Base-by-base conservation (phyloP, 2,797 vertebrate genomes). In the Falco concolor region DNA sequence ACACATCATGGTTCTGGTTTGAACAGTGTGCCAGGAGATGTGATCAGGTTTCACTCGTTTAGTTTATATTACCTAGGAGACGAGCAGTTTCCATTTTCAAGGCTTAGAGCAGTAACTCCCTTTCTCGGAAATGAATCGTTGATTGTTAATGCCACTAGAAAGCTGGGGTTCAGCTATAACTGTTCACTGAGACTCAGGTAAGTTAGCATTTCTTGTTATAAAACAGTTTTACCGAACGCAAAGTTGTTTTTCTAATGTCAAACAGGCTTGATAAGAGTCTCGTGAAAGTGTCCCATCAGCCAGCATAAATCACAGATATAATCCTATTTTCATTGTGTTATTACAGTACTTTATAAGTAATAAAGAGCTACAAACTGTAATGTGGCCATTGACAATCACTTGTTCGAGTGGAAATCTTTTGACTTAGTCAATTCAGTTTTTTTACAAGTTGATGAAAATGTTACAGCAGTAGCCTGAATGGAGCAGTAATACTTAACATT, bases 11-110 rank as follows among this genome's bases (percentile, higher is more conserved):
- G 85, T 90, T 95, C 79, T 93, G 61, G 68, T 95, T 79, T 95
- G 95, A 95, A 72, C 93, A 84, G 74, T 78, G 91, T 86, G 88
- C 70, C 86, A 90, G 90, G 94, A 96, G 86, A 94, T 87, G 70
- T 18, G 96, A 97, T 98, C 97, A 91, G 94, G 97, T 98, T 98
- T 97, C 97, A 97, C 93, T 94, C 64, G 34, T 96, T 97, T 89
- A 36, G 87, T 91, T 97, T 95, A 36, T 30, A 89, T 96, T 97
- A 60, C 97, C 97, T 96, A 97, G 96, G 98, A 97, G 96, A 98
- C 67, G 6, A 89, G 65, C 61, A 59, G 81, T 80, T 95, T 95
- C 89, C 79, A 78, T 95, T 97, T 96, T 67, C 78, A 80, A 91
- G 73, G 84, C 90, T 95, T 89, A 76, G 90, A 88, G 87, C 79